Percentiles rank a stretch among this genome's conserved stretches.
phyloP scores from a whole-genome alignment of 2,113 vertebrate genomes.

The Bostrychus sinensis region DNA sequence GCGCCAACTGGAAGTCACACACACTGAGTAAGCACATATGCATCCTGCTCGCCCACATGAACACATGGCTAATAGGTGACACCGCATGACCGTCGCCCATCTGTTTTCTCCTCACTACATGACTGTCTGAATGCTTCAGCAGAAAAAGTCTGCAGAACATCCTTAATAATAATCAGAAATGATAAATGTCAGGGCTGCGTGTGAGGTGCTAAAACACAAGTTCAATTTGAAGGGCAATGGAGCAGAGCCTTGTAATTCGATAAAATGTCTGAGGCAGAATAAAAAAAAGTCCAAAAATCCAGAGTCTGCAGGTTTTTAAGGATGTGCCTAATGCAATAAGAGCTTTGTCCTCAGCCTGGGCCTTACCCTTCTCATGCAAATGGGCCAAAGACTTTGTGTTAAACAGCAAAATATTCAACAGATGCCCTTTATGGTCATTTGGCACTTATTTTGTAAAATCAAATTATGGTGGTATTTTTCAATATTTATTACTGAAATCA shows the following conservation, averaged over 20 bases:
- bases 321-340: conserved; percentile 2
- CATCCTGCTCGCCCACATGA: background rate
- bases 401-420: conserved; percentile 1
- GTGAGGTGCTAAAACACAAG: background rate
- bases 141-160: background rate
- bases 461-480: background rate
- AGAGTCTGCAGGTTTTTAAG: conserved; percentile 1
- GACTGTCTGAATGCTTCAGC: background rate
- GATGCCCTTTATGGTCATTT: conserved; percentile 6
- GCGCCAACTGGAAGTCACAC: conserved; percentile 5
- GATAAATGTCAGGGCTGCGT: background rate
- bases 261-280: conserved; percentile 5
- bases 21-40: conserved; percentile 9
- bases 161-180: background rate
- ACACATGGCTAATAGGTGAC: conserved; percentile 1
- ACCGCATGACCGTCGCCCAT: background rate
- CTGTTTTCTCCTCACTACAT: background rate
- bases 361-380: conserved; percentile 4
- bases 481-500: background rate
- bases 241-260: conserved; percentile 10
- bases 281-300: conserved; percentile 4
- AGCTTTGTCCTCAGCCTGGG: background rate
- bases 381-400: background rate
- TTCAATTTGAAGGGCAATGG: conserved; percentile 11
- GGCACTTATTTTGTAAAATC: background rate